Evolutionary conservation across 1,140 invertebrate species (phyloP).

Genomic region (Varroa destructor): DNA sequence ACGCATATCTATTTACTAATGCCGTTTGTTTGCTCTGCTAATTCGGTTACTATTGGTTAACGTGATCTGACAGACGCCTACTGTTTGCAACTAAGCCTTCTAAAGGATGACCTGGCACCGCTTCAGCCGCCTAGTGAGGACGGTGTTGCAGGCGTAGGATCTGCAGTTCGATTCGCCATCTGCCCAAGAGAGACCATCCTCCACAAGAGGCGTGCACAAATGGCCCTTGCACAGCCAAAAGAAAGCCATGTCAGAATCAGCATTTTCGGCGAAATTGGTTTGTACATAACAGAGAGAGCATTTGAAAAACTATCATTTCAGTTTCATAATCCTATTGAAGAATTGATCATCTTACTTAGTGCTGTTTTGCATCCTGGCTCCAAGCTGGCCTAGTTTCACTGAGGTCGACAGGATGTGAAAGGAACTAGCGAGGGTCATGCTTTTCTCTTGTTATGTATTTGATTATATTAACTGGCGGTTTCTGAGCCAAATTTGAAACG

Average conservation of each 20-base stretch:
- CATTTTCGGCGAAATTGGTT: slow-evolving; percentile 17
- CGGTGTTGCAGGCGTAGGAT: not conserved
- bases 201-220: not conserved
- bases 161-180: not conserved
- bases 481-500: too few relatives aligned
- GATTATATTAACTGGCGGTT: too few relatives aligned
- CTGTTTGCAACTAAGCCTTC: not conserved
- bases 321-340: too few relatives aligned
- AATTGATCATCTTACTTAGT: too few relatives aligned
- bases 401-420: too few relatives aligned
- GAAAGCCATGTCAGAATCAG: slow-evolving; percentile 16
- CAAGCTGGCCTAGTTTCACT: too few relatives aligned
- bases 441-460: too few relatives aligned
- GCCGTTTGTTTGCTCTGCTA: too few relatives aligned
- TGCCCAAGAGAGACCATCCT: not conserved
- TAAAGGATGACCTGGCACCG: too few relatives aligned
- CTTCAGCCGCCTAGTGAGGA: not conserved
- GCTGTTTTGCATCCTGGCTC: too few relatives aligned
- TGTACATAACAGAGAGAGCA: not conserved
- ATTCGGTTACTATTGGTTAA: not conserved
- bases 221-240: slow-evolving; percentile 14
- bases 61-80: not conserved
- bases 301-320: not conserved
- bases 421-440: too few relatives aligned
- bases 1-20: too few relatives aligned